These are phyloP conservation scores for Rhynchonema sp. DNA, from an alignment of 2,888 invertebrate genomes.

Conservation along the genomic window DNA sequence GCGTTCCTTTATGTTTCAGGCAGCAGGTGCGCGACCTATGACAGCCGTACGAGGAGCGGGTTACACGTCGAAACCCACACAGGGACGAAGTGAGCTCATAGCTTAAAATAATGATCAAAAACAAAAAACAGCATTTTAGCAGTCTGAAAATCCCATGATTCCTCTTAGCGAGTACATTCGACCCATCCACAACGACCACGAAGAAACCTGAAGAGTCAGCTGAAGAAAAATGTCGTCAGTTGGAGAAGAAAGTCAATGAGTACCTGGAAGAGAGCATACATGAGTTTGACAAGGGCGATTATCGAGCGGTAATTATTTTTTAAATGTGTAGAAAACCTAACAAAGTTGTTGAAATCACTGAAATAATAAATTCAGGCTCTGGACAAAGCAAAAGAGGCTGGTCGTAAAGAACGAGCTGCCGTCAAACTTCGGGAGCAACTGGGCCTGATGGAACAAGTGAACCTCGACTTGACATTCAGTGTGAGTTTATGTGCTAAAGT, in stretches of 20 bases:
- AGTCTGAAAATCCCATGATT: not conserved
- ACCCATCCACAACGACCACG: not conserved
- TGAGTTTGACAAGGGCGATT: conserved; percentile 44
- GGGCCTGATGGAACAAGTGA: conserved; percentile 67
- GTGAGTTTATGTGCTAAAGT: conserved; percentile 40
- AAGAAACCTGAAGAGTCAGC: not conserved
- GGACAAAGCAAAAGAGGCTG: conserved; percentile 87
- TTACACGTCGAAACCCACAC: conserved; percentile 54
- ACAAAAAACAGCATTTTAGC: not conserved
- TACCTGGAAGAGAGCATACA: conserved; percentile 74
- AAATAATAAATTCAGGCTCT: conserved; percentile 43
- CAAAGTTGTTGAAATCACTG: not conserved
- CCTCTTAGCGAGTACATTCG: not conserved
- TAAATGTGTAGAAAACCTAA: too few relatives aligned
- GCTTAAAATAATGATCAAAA: not conserved
- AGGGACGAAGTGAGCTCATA: conserved; percentile 27
- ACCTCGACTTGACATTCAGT: conserved; percentile 81
- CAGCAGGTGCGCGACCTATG: conserved; percentile 50
- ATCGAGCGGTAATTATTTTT: conserved; percentile 34
- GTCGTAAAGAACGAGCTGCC: conserved; percentile 67
- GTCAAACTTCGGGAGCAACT: conserved; percentile 71
- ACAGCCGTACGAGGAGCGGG: conserved; percentile 92
- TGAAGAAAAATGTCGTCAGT: conserved; percentile 68
- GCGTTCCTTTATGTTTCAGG: not conserved
- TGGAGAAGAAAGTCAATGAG: conserved; percentile 69